These are phyloP conservation scores for Myotis findleyi DNA, from an alignment of 2,797 vertebrate species.

Conservation along the genomic window DNA sequence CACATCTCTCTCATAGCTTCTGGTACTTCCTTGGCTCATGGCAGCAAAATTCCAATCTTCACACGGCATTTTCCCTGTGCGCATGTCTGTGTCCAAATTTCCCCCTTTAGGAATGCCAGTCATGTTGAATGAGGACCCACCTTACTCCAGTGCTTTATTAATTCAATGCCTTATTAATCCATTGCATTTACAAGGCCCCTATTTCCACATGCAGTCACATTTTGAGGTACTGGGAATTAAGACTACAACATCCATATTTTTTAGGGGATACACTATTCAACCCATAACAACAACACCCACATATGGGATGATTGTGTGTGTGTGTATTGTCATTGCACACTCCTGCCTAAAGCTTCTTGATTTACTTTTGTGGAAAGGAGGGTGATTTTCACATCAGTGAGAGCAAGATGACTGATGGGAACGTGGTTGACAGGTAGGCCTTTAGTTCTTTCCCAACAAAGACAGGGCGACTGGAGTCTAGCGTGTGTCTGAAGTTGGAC, in stretches of 20 bases:
- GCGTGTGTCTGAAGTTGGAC: not conserved
- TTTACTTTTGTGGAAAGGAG: not conserved
- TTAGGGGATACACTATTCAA: not conserved
- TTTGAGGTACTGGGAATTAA: not conserved
- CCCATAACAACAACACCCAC: not conserved
- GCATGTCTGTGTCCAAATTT: not conserved
- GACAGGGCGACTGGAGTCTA: not conserved
- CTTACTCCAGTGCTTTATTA: not conserved
- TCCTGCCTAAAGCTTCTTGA: not conserved
- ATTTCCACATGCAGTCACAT: constrained; percentile 1
- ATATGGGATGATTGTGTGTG: not conserved
- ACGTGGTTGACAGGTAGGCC: not conserved
- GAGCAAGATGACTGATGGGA: not conserved
- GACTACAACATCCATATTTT: constrained; percentile 20
- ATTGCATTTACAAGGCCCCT: not conserved
- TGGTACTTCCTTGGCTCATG: constrained; percentile 2
- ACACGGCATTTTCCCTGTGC: not conserved
- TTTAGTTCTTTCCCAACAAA: constrained; percentile 15
- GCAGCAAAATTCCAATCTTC: not conserved
- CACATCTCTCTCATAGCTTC: not conserved
- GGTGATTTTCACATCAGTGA: not conserved
- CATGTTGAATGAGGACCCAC: not conserved
- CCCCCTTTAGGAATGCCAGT: not conserved
- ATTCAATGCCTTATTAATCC: not conserved
- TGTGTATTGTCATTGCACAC: not conserved